These are phyloP conservation scores for Mastomys coucha DNA, from an alignment of 2,113 vertebrate genomes.

Conservation along the genomic window DNA sequence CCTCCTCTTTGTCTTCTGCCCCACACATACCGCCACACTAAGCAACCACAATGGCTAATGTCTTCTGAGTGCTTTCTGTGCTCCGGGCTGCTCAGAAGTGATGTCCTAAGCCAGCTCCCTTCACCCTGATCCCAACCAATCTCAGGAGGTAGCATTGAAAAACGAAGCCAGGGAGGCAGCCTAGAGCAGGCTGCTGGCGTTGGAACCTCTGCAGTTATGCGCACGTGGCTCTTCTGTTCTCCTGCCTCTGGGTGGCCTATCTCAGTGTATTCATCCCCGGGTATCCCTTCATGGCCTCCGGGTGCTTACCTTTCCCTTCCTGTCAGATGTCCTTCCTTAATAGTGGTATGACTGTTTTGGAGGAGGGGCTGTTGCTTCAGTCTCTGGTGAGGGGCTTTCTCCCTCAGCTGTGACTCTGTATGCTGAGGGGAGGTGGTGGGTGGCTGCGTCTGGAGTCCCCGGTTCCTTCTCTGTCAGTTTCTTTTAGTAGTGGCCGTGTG, in stretches of 20 bases:
- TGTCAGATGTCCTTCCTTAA: accelerated
- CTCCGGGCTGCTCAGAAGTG: accelerated
- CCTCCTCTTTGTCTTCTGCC: neutral
- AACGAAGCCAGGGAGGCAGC: neutral
- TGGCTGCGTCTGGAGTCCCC: neutral
- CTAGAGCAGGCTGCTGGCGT: neutral
- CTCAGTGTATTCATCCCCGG: neutral
- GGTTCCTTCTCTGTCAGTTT: neutral
- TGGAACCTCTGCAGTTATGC: neutral
- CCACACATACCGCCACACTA: accelerated
- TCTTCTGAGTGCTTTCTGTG: neutral
- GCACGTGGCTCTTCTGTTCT: neutral
- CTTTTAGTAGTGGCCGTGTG: neutral
- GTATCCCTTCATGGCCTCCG: too few species aligned
- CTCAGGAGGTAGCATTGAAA: neutral
- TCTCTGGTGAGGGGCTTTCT: neutral
- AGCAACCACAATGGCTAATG: neutral
- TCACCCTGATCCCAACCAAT: neutral
- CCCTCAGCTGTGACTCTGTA: neutral
- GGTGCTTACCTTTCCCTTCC: neutral
- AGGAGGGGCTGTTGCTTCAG: neutral
- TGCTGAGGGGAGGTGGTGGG: too few species aligned
- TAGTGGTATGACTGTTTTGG: neutral
- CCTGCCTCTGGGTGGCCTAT: neutral
- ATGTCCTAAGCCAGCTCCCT: neutral